Base-by-base conservation (phyloP, 64 coral and sea anemone species). In the Exaiptasia diaphana region DNA sequence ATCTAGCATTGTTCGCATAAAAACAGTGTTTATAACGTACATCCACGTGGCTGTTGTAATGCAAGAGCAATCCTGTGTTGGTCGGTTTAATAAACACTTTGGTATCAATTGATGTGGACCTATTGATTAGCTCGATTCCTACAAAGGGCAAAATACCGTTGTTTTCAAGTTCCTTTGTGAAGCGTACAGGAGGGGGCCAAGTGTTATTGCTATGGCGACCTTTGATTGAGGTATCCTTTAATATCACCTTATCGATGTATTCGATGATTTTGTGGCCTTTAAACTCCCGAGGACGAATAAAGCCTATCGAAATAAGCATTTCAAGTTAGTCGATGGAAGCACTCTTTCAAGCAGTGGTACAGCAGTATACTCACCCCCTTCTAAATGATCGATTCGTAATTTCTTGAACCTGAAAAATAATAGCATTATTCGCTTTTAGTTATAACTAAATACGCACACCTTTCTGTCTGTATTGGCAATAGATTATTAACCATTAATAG, bases 141-240 rank as follows among this genome's bases (percentile, higher is more conserved):
- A 72, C 15, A 39, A 72, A 72, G 39, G 68, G 68, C 43, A 72
- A 39, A 15, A 72, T 39, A 39, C 68, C 68, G 24, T 54, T 54
- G 14, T 54, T 15, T 18, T 54, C 50, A 15, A 54, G 50, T 54
- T 54, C 50, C 50, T 41, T 72, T 72, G 68, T 72, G 43, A 72
- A 72, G 18, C 43, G 39, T 26, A 72, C 21, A 41, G 68, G 21
- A 72, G 68, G 36, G n/a, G n/a, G 75, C 73, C 65, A 94, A 0
- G 91, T 94, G 44, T 94, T 76, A 55, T 94, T 94, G 54, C 91
- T 94, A 94, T 94, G 86, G 32, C 91, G 91, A 85, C 91, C 91
- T 59, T 89, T 94, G 33, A 94, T 81, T 14, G 72, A 74, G 1
- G 67, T 22, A 41, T 89, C 82, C 38, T 60, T 77, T 43, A 43